Evolutionary conservation across 2,113 vertebrate species (phyloP).

Genomic region (Odontophorus gujanensis): DNA sequence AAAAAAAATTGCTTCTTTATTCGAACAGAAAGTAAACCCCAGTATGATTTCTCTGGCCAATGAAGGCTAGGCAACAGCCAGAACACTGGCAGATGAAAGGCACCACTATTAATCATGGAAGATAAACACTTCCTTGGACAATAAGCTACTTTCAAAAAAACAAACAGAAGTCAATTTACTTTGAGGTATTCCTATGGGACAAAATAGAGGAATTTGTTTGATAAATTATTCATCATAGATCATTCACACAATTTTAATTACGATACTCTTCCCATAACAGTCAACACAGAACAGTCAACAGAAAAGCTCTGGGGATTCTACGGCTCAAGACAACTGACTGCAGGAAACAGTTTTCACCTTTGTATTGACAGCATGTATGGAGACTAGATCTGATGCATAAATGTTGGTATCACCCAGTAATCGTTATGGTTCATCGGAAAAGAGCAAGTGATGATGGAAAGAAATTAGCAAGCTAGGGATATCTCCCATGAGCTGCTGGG

Average conservation of each 20-base stretch:
- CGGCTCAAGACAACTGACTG: not conserved
- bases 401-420: not conserved
- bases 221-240: conserved; percentile 55
- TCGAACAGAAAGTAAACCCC: not conserved
- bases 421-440: not conserved
- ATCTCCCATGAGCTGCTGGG: not conserved
- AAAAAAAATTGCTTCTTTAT: not conserved
- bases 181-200: conserved; percentile 17
- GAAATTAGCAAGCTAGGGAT: not conserved
- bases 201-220: not conserved
- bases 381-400: not conserved
- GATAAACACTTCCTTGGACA: conserved; percentile 9
- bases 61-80: not conserved
- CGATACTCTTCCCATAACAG: not conserved
- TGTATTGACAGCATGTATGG: not conserved
- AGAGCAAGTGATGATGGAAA: not conserved
- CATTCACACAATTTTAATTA: conserved; percentile 49
- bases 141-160: not conserved
- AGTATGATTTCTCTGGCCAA: not conserved
- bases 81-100: not conserved
- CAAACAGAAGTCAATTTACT: conserved; percentile 40
- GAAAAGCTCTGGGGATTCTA: not conserved
- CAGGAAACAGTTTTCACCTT: not conserved
- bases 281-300: not conserved
- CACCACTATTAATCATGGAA: not conserved